These are phyloP conservation scores for Auanema freiburgensis DNA, from an alignment of 2,888 invertebrate species.

Conservation along the genomic window DNA sequence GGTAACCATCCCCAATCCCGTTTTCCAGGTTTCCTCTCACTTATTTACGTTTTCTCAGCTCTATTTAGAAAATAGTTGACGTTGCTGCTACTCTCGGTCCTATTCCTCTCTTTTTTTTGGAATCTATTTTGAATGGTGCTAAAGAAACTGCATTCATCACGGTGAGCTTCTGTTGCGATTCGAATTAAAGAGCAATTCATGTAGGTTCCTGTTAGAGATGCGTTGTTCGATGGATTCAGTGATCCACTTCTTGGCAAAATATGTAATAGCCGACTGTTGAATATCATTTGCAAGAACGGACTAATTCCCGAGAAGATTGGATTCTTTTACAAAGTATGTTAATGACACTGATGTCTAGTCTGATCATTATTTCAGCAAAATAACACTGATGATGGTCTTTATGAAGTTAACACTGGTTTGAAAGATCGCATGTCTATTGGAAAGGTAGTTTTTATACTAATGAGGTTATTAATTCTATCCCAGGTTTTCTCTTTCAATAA, in stretches of 20 bases:
- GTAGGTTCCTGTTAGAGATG: conserved; percentile 39
- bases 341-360: background rate
- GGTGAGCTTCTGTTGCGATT: conserved; percentile 19
- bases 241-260: conserved; percentile 44
- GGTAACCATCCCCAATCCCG: conserved; percentile 56
- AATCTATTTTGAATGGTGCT: conserved; percentile 14
- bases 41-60: background rate
- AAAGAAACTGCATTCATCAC: conserved; percentile 46
- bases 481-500: conserved; percentile 57
- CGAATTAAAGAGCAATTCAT: background rate
- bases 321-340: conserved; percentile 46
- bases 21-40: conserved; percentile 50
- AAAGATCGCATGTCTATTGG: conserved; percentile 41
- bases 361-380: conserved; percentile 51
- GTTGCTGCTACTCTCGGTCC: conserved; percentile 18
- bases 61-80: conserved; percentile 50
- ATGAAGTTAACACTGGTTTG: conserved; percentile 55
- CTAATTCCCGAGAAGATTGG: conserved; percentile 54
- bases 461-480: conserved; percentile 4
- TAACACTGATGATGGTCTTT: conserved; percentile 55
- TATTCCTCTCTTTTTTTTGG: conserved; percentile 17
- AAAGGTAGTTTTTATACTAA: conserved; percentile 23
- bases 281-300: conserved; percentile 43
- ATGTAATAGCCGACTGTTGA: conserved; percentile 40
- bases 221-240: conserved; percentile 60